A percentile compares a stretch with the other conserved stretches of the same genome.
phyloP scores from a whole-genome alignment of 2,113 vertebrate genomes.

The Bos indicus region DNA sequence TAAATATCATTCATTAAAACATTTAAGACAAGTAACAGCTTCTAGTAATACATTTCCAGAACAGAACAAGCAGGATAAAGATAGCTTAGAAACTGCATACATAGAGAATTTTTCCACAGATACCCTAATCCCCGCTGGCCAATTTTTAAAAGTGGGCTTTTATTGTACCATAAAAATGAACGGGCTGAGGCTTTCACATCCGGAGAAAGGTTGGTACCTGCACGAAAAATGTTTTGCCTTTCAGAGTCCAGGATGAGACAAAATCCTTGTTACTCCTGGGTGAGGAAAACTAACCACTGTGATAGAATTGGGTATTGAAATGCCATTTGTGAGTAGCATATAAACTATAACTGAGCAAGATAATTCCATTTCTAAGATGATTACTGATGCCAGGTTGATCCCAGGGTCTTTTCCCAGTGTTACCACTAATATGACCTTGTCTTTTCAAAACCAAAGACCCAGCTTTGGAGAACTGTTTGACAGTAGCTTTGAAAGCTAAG shows the following conservation, averaged over 20 bases:
- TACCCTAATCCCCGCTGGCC: slow-evolving; percentile 48
- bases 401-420: not conserved
- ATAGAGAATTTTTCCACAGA: slow-evolving; percentile 38
- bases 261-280: not conserved
- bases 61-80: slow-evolving; percentile 50
- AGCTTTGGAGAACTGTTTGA: not conserved
- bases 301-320: not conserved
- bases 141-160: slow-evolving; percentile 48
- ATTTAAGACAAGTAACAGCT: slow-evolving; percentile 64
- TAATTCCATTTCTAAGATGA: not conserved
- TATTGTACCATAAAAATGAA: slow-evolving; percentile 56
- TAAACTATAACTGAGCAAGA: not conserved
- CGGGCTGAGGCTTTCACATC: slow-evolving; percentile 7
- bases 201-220: slow-evolving; percentile 22
- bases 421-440: not conserved
- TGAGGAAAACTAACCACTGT: not conserved
- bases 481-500: not conserved
- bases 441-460: not conserved
- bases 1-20: slow-evolving; percentile 72
- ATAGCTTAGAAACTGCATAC: slow-evolving; percentile 54
- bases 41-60: slow-evolving; percentile 55
- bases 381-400: not conserved
- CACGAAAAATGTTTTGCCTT: slow-evolving; percentile 1
- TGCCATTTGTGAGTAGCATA: not conserved
- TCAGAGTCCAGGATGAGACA: not conserved